Percentiles rank a stretch among this genome's conserved stretches.
Evolutionary conservation across 2,113 vertebrate species (phyloP).

Genomic region (Alethe castanea): DNA sequence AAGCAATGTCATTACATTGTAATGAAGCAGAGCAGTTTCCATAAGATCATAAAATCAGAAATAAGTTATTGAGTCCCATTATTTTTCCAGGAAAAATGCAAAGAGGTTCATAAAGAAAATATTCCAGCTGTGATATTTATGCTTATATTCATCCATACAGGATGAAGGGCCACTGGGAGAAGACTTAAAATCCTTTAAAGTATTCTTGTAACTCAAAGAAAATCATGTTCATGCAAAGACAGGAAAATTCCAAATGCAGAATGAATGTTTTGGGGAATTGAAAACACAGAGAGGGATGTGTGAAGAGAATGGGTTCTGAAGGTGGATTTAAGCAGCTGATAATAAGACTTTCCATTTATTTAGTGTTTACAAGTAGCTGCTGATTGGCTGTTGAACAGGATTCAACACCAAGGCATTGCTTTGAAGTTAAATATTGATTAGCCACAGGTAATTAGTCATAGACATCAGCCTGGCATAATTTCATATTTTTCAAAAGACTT

Average conservation of each 20-base stretch:
- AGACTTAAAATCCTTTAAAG: not conserved
- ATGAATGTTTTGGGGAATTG: not conserved
- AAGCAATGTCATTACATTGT: not conserved
- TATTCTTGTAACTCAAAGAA: not conserved
- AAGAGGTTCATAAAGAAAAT: not conserved
- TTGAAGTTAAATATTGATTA: not conserved
- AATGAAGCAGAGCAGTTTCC: not conserved
- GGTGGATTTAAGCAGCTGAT: not conserved
- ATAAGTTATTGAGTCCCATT: not conserved
- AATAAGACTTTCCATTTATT: not conserved
- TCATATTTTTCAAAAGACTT: not conserved
- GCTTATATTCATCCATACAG: not conserved
- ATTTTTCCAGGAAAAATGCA: not conserved
- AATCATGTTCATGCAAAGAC: not conserved
- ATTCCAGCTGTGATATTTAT: not conserved
- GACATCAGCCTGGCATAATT: not conserved
- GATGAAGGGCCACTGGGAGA: accelerated
- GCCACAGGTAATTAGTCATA: not conserved
- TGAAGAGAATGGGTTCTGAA: not conserved
- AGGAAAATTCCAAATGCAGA: not conserved
- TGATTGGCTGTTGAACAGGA: not conserved
- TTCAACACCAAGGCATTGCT: not conserved
- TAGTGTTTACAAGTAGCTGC: not conserved
- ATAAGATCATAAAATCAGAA: not conserved
- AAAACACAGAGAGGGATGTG: not conserved